Percentiles rank a stretch among this genome's conserved stretches.
Evolutionary conservation across 2,888 invertebrate genomes (phyloP).

Genomic region (Perizoma affinitatum): DNA sequence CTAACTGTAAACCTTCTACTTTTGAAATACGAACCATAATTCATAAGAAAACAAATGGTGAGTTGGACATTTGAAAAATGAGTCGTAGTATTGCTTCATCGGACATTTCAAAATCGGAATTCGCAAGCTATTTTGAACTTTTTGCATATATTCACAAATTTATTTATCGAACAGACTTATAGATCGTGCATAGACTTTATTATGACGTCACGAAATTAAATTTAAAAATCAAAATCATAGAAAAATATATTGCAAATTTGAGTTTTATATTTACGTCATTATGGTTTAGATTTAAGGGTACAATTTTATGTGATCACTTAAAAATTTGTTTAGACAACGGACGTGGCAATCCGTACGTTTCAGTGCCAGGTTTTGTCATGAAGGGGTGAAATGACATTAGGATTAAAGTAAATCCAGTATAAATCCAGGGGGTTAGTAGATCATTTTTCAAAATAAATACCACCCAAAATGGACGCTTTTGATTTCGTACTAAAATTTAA

Average conservation of each 20-base stretch:
- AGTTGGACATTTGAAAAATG: constrained; percentile 43
- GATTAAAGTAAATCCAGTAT: constrained; percentile 69
- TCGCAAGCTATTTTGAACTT: constrained; percentile 46
- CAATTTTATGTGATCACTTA: constrained; percentile 61
- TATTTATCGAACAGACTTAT: constrained; percentile 41
- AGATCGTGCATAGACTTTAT: constrained; percentile 53
- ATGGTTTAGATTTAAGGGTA: constrained; percentile 37
- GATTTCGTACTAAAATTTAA: too few species aligned
- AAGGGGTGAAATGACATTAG: constrained; percentile 80
- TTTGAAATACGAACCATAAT: constrained; percentile 36
- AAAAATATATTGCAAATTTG: constrained; percentile 18
- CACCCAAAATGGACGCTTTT: too few species aligned
- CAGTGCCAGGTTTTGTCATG: constrained; percentile 76
- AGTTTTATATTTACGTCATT: background rate
- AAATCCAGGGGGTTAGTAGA: constrained; percentile 67
- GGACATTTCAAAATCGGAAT: constrained; percentile 63
- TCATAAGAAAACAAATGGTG: constrained; percentile 10
- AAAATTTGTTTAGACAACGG: constrained; percentile 78
- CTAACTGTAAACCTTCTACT: constrained; percentile 39
- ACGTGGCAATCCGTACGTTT: constrained; percentile 75
- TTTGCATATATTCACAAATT: constrained; percentile 41
- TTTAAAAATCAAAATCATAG: constrained; percentile 60
- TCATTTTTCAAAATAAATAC: constrained; percentile 70
- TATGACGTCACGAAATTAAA: constrained; percentile 46
- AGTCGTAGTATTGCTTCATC: constrained; percentile 60